Percentiles rank a stretch among this genome's conserved stretches.
Evolutionary conservation across 2,888 invertebrate species (phyloP).

Genomic region (Drosophila silvestris): DNA sequence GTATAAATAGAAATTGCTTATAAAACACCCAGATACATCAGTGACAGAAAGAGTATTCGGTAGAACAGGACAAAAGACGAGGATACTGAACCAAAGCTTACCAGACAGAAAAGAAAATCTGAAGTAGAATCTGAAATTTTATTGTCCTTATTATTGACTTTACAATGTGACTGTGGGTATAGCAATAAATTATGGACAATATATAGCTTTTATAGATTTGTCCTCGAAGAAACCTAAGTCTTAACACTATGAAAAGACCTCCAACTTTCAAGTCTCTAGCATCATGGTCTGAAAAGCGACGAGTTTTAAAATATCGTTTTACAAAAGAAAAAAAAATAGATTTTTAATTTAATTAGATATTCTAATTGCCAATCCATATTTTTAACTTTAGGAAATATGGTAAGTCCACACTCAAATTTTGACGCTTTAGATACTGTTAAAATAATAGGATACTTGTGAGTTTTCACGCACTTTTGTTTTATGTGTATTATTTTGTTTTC

Average conservation of each 20-base stretch:
- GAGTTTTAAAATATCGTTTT: not conserved
- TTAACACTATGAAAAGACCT: not conserved
- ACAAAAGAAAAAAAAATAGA: not conserved
- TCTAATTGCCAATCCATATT: not conserved
- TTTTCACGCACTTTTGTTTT: not conserved
- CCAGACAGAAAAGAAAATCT: not conserved
- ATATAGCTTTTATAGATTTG: not conserved
- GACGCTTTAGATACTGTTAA: not conserved
- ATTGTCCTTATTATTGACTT: not conserved
- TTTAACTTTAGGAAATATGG: not conserved
- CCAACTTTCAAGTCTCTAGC: not conserved
- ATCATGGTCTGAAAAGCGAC: not conserved
- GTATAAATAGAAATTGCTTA: not conserved
- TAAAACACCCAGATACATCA: not conserved
- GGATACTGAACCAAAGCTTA: not conserved
- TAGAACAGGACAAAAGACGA: not conserved
- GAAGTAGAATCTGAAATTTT: not conserved
- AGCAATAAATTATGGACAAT: not conserved
- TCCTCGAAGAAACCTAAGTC: not conserved
- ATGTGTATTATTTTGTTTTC: not conserved
- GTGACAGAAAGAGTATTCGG: not conserved
- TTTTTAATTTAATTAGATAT: no score
- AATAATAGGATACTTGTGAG: not conserved
- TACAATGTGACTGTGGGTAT: not conserved
- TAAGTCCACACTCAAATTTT: not conserved